These are phyloP conservation scores for Hyposoter dolosus DNA, from an alignment of 2,888 invertebrate species.

Conservation along the genomic window DNA sequence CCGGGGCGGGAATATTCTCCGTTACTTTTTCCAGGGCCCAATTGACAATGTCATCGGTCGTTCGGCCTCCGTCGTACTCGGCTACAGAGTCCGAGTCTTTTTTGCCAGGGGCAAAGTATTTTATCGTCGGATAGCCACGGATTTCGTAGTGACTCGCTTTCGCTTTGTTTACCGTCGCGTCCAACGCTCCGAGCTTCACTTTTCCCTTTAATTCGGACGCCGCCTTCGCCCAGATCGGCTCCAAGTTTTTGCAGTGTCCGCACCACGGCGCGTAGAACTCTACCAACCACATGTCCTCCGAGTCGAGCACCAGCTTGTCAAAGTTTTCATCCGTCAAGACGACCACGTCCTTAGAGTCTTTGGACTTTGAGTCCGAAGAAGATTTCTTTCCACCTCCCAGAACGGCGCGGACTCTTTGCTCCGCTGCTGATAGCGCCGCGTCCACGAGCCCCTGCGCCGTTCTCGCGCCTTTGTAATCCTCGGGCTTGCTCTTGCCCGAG, in stretches of 20 bases:
- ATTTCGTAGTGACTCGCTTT: slow-evolving; percentile 95
- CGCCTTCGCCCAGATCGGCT: slow-evolving; percentile 98
- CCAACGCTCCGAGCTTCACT: slow-evolving; percentile 97
- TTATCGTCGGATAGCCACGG: slow-evolving; percentile 98
- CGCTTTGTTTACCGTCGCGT: slow-evolving; percentile 95
- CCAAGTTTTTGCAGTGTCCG: slow-evolving; percentile 98
- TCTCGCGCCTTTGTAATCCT: slow-evolving; percentile 93
- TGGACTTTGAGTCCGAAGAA: slow-evolving; percentile 66
- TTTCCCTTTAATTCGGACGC: slow-evolving; percentile 98
- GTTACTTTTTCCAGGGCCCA: slow-evolving; percentile 95
- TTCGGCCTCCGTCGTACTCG: slow-evolving; percentile 97
- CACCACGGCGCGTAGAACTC: slow-evolving; percentile 99
- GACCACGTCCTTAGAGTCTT: slow-evolving; percentile 89
- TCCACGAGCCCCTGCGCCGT: slow-evolving; percentile 95
- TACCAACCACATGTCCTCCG: slow-evolving; percentile 98
- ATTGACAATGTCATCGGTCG: slow-evolving; percentile 94
- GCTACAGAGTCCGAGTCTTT: slow-evolving; percentile 89
- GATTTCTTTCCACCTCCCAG: slow-evolving; percentile 87
- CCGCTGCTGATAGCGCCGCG: slow-evolving; percentile 91
- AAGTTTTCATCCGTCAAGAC: slow-evolving; percentile 99
- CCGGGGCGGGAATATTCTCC: slow-evolving; percentile 96
- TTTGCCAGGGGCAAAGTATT: slow-evolving; percentile 93
- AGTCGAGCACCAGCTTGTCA: slow-evolving; percentile 94
- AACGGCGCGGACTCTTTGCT: slow-evolving; percentile 90
- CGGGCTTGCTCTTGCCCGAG: slow-evolving; percentile 92